Conservation (phyloP, 2,888 invertebrate species). For the Dexiosoma caninum region DNA sequence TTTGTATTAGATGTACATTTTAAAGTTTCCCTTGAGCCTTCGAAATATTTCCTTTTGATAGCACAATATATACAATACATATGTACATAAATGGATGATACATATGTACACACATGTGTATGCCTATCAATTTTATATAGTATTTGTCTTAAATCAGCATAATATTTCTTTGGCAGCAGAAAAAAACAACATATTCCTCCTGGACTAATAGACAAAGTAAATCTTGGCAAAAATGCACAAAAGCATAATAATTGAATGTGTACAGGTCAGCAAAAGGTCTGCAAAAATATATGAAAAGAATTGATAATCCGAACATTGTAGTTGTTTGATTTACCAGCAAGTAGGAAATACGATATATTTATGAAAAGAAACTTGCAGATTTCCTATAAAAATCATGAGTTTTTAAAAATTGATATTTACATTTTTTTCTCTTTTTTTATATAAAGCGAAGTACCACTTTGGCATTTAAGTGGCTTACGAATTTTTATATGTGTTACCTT, state of each 20-base stretch:
- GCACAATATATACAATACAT: no score
- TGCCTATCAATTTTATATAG: slow-evolving; percentile 27
- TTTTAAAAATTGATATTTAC: background rate
- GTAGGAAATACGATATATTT: background rate
- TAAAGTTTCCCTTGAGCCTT: background rate
- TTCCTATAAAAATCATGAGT: background rate
- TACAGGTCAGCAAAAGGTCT: slow-evolving; percentile 50
- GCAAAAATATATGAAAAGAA: slow-evolving; percentile 4
- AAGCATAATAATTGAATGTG: slow-evolving; percentile 52
- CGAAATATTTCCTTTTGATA: no score
- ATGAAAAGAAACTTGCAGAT: background rate
- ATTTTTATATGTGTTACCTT: no score
- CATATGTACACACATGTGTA: background rate
- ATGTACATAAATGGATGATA: background rate
- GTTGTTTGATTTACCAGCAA: background rate
- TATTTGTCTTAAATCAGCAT: slow-evolving; percentile 54
- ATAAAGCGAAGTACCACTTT: no score
- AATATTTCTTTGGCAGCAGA: slow-evolving; percentile 62
- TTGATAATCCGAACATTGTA: slow-evolving; percentile 12
- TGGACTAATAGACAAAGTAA: background rate
- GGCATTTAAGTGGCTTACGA: no score
- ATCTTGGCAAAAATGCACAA: slow-evolving; percentile 50
- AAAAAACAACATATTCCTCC: slow-evolving; percentile 5
- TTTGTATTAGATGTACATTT: slow-evolving; percentile 1
- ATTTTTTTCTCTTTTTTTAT: no score